Conservation (phyloP, 2,113 vertebrate genomes). For the Oreochromis niloticus region DNA sequence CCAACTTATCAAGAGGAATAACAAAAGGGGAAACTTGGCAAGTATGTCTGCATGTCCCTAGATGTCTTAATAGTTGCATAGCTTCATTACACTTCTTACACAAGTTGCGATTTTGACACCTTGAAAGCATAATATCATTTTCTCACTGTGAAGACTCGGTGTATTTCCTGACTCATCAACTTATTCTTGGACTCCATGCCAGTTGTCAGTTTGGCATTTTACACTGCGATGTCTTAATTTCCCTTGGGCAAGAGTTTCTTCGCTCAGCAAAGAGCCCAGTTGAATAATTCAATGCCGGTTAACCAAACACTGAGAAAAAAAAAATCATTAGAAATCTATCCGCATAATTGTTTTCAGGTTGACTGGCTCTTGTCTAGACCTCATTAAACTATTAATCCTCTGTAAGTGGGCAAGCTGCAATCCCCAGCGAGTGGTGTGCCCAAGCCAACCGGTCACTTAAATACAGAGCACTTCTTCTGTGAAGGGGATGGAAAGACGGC, state of each 20-base stretch:
- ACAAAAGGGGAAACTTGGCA: constrained; percentile 30
- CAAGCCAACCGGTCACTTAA: constrained; percentile 49
- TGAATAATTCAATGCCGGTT: constrained; percentile 66
- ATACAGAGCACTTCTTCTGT: constrained; percentile 23
- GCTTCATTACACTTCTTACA: background rate
- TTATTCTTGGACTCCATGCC: background rate
- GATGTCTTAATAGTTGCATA: background rate
- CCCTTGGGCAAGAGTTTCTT: constrained; percentile 14
- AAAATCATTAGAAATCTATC: constrained; percentile 64
- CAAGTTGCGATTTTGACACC: background rate
- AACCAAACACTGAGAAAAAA: constrained; percentile 44
- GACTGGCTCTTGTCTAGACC: constrained; percentile 61
- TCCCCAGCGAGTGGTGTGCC: constrained; percentile 30
- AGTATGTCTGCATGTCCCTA: background rate
- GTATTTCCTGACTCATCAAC: background rate
- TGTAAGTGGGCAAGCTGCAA: constrained; percentile 50
- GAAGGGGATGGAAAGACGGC: background rate
- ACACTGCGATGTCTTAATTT: constrained; percentile 40
- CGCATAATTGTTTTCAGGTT: constrained; percentile 64
- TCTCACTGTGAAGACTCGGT: background rate
- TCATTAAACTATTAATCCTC: constrained; percentile 70
- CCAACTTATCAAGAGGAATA: constrained; percentile 22
- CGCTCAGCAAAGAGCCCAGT: constrained; percentile 10
- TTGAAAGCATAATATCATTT: background rate
- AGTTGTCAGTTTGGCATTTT: constrained; percentile 32